These are phyloP conservation scores for Hermatobates lingyangjiaoensis DNA, from an alignment of 1,140 invertebrate genomes.

Conservation along the genomic window DNA sequence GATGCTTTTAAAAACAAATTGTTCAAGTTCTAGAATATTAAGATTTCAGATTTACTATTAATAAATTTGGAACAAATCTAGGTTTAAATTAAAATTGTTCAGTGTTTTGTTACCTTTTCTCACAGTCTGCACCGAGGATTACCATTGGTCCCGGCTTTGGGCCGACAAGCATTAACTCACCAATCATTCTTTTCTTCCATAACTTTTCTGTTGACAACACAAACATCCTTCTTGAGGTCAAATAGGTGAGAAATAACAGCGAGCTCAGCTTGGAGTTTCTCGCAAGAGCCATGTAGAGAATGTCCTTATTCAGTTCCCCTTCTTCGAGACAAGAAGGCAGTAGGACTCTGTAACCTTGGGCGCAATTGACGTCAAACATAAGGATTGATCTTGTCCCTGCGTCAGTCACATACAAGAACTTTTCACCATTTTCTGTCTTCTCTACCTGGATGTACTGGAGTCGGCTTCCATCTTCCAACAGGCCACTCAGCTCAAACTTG, in stretches of 20 bases:
- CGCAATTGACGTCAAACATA: conserved; percentile 33
- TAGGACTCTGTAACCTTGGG: conserved; percentile 28
- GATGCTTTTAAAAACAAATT: too few relatives aligned
- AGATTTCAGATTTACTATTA: too few relatives aligned
- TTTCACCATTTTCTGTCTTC: conserved; percentile 28
- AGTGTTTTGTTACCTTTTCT: too few relatives aligned
- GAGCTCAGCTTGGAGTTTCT: conserved; percentile 22
- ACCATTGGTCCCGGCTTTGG: conserved; percentile 12
- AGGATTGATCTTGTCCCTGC: conserved; percentile 36
- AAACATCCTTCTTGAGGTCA: conserved; percentile 3
- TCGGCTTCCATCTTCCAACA: conserved; percentile 14
- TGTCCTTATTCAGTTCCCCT: conserved; percentile 27
- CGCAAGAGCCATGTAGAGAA: conserved; percentile 35
- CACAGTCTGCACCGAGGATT: conserved; percentile 13
- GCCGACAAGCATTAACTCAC: conserved; percentile 9
- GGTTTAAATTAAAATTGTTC: too few relatives aligned
- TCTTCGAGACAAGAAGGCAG: conserved; percentile 29
- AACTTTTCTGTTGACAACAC: conserved; percentile 20
- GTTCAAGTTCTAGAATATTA: too few relatives aligned
- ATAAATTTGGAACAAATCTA: too few relatives aligned
- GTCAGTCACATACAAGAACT: conserved; percentile 38
- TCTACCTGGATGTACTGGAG: conserved; percentile 39
- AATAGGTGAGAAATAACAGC: conserved; percentile 33
- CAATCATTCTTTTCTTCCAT: background rate
- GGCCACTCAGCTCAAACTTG: background rate